Base-by-base conservation (phyloP, 2,113 vertebrate species). In the Brachyhypopomus gauderio region DNA sequence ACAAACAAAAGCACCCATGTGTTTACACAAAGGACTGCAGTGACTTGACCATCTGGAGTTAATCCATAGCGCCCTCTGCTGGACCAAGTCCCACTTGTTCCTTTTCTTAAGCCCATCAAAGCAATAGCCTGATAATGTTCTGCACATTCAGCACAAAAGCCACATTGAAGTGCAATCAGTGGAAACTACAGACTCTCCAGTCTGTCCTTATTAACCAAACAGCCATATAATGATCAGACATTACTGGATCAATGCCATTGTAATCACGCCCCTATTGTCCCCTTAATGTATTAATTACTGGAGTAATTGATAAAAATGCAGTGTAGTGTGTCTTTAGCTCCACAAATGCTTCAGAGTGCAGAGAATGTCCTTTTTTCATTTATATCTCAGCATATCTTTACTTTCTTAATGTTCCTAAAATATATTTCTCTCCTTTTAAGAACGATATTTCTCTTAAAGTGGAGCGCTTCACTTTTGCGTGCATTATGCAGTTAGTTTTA, bases 61-160 rank as follows among this genome's bases (percentile, higher is more conserved):
- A 89, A 91, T 88, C 91, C 92, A 91, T 86, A 93, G 92, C 84
- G 84, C 93, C 91, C 92, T 94, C 89, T 60, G 87, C 92, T 92
- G 92, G 92, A 81, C 72, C 23, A 34, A 78, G 27, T 4, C 64
- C 4, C 89, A 41, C 86, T 76, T 59, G 83, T 83, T 83, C 23
- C 72, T 41, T 27, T 19, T 82, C 85, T 87, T 86, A 87, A 72
- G 90, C 86, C 79, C 86, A 84, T 77, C 67, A 36, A 27, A 80
- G 83, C 81, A 60, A 48, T 78, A 76, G 81, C 77, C 85, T 78
- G 83, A 86, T 88, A 77, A 82, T 86, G 88, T 91, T 84, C 85
- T 85, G 91, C 89, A 38, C 86, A 88, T 86, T 92, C 92, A 93
- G 92, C 92, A 92, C 86, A 91, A 92, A 84, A 87, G 3, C 88